These are phyloP conservation scores for Formica aserva DNA, from an alignment of 2,888 invertebrate genomes.

Conservation along the genomic window DNA sequence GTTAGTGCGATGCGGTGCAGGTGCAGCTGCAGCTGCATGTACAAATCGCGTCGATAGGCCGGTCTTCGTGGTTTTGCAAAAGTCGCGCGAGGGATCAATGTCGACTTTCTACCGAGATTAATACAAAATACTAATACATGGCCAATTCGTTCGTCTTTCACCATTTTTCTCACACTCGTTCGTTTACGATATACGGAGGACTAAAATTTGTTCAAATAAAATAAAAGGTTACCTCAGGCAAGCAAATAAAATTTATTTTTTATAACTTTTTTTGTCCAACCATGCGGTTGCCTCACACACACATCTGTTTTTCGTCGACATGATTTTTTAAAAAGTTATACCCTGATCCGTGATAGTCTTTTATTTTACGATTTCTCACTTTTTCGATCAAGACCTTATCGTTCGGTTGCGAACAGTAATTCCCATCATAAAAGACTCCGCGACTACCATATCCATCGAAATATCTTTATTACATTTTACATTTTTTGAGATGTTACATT, in stretches of 20 bases:
- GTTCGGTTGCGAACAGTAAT: slow-evolving; percentile 27
- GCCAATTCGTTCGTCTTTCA: slow-evolving; percentile 48
- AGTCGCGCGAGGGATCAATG: slow-evolving; percentile 45
- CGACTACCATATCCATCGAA: slow-evolving; percentile 35
- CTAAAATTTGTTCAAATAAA: slow-evolving; percentile 21
- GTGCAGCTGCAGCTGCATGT: slow-evolving; percentile 6
- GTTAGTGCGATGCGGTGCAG: slow-evolving; percentile 23
- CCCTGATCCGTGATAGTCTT: neutral
- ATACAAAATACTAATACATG: slow-evolving; percentile 56
- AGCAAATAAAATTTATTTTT: slow-evolving; percentile 30
- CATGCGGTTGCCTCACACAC: neutral
- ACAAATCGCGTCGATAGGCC: slow-evolving; percentile 32
- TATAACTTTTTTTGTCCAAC: slow-evolving; percentile 4
- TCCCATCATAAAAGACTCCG: slow-evolving; percentile 32
- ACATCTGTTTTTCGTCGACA: slow-evolving; percentile 27
- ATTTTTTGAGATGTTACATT: slow-evolving; percentile 52
- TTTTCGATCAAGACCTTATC: slow-evolving; percentile 5
- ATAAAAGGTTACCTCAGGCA: slow-evolving; percentile 15
- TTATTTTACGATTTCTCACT: slow-evolving; percentile 27
- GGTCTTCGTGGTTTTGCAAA: neutral
- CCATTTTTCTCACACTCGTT: slow-evolving; percentile 54
- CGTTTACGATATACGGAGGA: slow-evolving; percentile 21
- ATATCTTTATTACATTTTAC: slow-evolving; percentile 50
- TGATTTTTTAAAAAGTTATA: slow-evolving; percentile 34
- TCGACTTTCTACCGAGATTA: slow-evolving; percentile 41